Evolutionary conservation across 2,797 vertebrate genomes (phyloP), one percentile per base, ranked within the genome.

Genomic region (Distichodus sexfasciatus): DNA sequence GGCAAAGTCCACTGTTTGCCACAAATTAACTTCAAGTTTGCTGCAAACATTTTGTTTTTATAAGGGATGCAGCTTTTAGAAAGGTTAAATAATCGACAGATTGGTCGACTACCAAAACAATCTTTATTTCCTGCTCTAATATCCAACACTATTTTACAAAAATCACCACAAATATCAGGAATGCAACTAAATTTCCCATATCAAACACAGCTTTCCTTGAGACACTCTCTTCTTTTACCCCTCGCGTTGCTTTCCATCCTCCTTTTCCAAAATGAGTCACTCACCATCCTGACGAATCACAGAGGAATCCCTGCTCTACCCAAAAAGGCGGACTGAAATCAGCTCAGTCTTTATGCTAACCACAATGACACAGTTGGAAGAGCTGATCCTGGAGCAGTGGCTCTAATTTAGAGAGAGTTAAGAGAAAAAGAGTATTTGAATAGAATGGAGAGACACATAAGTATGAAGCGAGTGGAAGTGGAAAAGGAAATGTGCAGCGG

Each of bases 311-410:
- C 15, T 35, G 48, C 48, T 26, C 53, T 48, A 61, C 57, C 51
- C 28, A 71, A 60, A 48, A 1, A 7, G 12, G 48, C 72, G 64
- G 44, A 66, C 50, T 77, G 75, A 77, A 69, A 70, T 74, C 63
- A 77, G 63, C 51, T 23, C 4, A 0, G 17, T 0, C 8, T 33
- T 40, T 24, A 17, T 44, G 40, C 17, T 57, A 23, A 40, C 23
- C 41, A 60, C 54, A 28, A 10, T 28, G 54, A 62, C 33, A 50
- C 10, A 61, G 17, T 12, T 4, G 24, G 15, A 21, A 3, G 8
- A 62, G 55, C 69, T 76, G 66, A 70, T 70, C 40, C 29, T 8
- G 33, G 12, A 67, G 14, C 50, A 72, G 66, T 61, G 23, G 10
- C 5, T 69, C 21, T 15, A 12, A n/a, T 10, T 50, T 53, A 55